These are phyloP conservation scores for Dryas iulia DNA, from an alignment of 1,140 invertebrate genomes.

Conservation along the genomic window DNA sequence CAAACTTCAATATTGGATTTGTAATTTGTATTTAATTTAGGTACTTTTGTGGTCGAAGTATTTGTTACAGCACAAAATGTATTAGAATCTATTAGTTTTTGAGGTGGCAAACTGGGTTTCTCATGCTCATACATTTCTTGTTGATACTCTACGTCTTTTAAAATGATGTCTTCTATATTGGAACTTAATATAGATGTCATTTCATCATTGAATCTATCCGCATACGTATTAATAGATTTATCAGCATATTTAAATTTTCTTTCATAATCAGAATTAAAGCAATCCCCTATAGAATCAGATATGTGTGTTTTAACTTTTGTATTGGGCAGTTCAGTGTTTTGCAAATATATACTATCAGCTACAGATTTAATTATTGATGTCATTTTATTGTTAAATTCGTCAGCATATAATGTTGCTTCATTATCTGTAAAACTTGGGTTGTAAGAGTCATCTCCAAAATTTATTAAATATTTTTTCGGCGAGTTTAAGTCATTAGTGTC, in stretches of 20 bases:
- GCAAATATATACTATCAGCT: background rate
- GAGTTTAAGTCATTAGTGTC: background rate
- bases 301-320: background rate
- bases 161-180: background rate
- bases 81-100: too few relatives aligned
- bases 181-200: background rate
- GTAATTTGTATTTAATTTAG: background rate
- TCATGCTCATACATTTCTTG: background rate
- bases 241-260: background rate
- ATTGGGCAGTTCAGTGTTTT: background rate
- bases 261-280: background rate
- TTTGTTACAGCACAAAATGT: too few relatives aligned
- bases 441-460: background rate
- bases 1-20: background rate
- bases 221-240: background rate
- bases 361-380: slow-evolving; percentile 1
- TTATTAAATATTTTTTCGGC: background rate
- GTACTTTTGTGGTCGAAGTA: too few relatives aligned
- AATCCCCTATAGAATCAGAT: background rate
- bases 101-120: too few relatives aligned
- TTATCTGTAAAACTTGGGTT: background rate
- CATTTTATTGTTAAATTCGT: slow-evolving; percentile 10
- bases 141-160: background rate
- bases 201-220: background rate
- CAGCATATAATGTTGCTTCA: background rate